Base-by-base conservation (phyloP, 1,140 invertebrate genomes). In the Geopemphigus sp. region DNA sequence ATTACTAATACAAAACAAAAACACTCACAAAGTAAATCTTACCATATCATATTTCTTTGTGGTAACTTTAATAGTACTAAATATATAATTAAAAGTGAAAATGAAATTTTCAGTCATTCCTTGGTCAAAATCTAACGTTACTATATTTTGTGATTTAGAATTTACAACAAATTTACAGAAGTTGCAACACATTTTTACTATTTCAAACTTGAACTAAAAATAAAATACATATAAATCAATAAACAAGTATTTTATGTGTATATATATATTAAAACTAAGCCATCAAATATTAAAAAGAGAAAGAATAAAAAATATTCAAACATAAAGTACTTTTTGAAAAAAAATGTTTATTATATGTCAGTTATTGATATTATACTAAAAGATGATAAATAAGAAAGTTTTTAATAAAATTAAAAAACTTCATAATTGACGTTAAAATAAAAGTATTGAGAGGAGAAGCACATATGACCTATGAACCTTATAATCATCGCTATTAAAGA, bases 191-290 rank as follows among this genome's bases (percentile, higher is more conserved):
- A 78, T 78, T 63, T 78, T 78, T 19, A 53, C 17, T 50, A 78
- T 78, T 63, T 78, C 74, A 26, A 63, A 3, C 61, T 78, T 78
- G 22, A 78, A 78, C 74, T 78, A 26, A 47, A 63, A 59, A 17
- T 64, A 39, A 32, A 64, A 32, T 64, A n/a, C 4, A 19, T 8
- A 39, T 5, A 68, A n/a, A n/a, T n/a, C n/a, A n/a, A n/a, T n/a
- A n/a, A n/a, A n/a, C n/a, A n/a, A n/a, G n/a, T n/a, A n/a, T n/a
- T n/a, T n/a, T n/a, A n/a, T n/a, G n/a, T 45, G 47, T 68, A n/a
- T 45, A 29, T 10, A 6, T 12, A 57, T 57, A 24, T 12, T 5
- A 24, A 6, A 50, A 50, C 8, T 39, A 39, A 39, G 8, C n/a
- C n/a, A n/a, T n/a, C n/a, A 39, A 39, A 39, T 39, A 39, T 39